phyloP scores from a whole-genome alignment of 2,113 vertebrate species.

The Alouatta palliata region DNA sequence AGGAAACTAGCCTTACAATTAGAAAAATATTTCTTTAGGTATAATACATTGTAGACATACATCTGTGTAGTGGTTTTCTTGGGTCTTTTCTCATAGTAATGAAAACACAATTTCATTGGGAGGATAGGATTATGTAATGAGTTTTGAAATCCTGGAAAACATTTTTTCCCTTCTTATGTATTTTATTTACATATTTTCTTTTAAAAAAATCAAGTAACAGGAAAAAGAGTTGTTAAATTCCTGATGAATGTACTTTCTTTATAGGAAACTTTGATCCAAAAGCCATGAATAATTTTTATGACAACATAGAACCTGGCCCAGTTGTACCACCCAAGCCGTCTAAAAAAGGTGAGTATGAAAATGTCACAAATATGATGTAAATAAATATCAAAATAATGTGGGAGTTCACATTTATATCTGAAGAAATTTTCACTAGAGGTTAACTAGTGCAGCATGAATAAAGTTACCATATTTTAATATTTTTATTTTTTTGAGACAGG shows the following conservation, averaged over 20 bases:
- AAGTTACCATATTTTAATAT: not conserved
- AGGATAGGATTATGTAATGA: not conserved
- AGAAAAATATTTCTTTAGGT: slow-evolving; percentile 22
- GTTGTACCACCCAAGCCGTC: slow-evolving; percentile 93
- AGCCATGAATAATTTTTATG: slow-evolving; percentile 96
- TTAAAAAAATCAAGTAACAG: not conserved
- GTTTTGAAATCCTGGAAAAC: slow-evolving; percentile 44
- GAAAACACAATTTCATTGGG: not conserved
- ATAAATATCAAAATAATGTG: not conserved
- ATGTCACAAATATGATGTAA: slow-evolving; percentile 15
- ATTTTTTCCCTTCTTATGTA: slow-evolving; percentile 24
- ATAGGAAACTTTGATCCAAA: slow-evolving; percentile 97
- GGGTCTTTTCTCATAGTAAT: slow-evolving; percentile 9
- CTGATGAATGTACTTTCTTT: slow-evolving; percentile 65
- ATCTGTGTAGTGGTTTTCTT: not conserved
- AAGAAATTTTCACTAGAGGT: not conserved
- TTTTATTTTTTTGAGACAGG: too few relatives aligned
- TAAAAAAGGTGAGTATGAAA: slow-evolving; percentile 90
- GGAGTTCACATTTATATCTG: slow-evolving; percentile 31
- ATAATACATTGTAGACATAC: not conserved
- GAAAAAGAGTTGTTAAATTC: slow-evolving; percentile 52
- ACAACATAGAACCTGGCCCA: slow-evolving; percentile 96
- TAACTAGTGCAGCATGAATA: not conserved
- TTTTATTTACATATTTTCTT: slow-evolving; percentile 49
- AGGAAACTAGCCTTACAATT: not conserved